phyloP scores from a whole-genome alignment of 2,797 vertebrate species.

The Nyctibius grandis region DNA sequence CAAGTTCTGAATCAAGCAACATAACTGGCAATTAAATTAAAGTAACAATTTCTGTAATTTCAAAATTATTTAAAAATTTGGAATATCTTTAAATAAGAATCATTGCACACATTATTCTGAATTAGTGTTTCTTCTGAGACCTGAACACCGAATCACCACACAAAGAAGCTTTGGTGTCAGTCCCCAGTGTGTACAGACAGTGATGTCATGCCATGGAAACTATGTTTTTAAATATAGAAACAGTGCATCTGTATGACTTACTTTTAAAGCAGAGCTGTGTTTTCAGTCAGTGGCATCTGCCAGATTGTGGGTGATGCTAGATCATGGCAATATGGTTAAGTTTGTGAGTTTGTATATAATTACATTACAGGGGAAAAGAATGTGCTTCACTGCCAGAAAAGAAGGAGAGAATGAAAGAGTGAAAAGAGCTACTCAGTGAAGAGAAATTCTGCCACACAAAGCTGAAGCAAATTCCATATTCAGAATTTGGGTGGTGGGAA shows the following conservation, averaged over 20 bases:
- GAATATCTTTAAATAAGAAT: background rate
- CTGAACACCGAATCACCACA: background rate
- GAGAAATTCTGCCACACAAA: background rate
- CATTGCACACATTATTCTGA: background rate
- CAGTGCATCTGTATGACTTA: background rate
- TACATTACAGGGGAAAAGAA: background rate
- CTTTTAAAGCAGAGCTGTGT: constrained; percentile 43
- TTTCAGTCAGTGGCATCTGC: constrained; percentile 36
- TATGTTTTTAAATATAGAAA: constrained; percentile 45
- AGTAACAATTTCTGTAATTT: background rate
- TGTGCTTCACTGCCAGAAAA: background rate
- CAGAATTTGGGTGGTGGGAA: background rate
- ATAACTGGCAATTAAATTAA: background rate
- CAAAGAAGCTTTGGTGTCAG: constrained; percentile 14
- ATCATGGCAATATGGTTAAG: constrained; percentile 16
- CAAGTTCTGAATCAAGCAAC: background rate
- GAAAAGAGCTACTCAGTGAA: background rate
- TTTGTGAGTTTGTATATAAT: constrained; percentile 25
- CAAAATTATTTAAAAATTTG: background rate
- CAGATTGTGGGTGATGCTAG: constrained; percentile 46
- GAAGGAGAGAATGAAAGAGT: background rate
- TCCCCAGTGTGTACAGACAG: background rate
- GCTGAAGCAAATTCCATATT: background rate
- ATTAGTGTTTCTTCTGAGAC: background rate
- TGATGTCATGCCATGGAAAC: constrained; percentile 28